These are phyloP conservation scores for Odontomyia ornata DNA, from an alignment of 2,888 invertebrate genomes.

Conservation along the genomic window DNA sequence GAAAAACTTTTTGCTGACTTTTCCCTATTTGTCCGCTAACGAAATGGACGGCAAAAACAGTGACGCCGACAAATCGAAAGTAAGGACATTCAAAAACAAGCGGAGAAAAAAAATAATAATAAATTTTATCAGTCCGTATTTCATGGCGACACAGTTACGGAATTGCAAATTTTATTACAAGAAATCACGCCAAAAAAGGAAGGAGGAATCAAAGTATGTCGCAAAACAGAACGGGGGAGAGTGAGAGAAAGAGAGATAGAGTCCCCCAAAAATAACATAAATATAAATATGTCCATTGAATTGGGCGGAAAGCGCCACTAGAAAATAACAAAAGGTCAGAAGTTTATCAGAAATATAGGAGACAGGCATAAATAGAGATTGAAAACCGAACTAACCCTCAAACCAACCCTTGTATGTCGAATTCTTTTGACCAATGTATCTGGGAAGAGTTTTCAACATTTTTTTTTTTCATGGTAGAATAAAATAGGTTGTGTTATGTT, in stretches of 20 bases:
- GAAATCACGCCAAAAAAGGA: slow-evolving; percentile 24
- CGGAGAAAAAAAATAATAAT: slow-evolving; percentile 2
- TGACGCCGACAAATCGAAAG: too few relatives aligned
- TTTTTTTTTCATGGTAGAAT: background rate
- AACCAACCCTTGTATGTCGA: background rate
- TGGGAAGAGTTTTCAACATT: slow-evolving; percentile 16
- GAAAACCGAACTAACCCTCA: background rate
- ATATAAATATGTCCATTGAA: background rate
- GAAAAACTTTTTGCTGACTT: background rate
- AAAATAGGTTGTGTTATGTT: slow-evolving; percentile 8
- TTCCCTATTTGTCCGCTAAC: background rate
- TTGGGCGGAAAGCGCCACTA: background rate
- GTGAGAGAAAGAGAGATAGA: too few relatives aligned
- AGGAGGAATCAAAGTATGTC: too few relatives aligned
- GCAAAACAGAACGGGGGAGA: too few relatives aligned
- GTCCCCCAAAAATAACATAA: background rate
- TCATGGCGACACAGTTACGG: slow-evolving; percentile 38
- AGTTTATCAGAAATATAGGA: background rate
- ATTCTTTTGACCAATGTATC: background rate
- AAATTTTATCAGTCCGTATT: slow-evolving; percentile 41
- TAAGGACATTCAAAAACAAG: background rate
- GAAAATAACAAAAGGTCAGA: background rate
- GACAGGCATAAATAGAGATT: background rate
- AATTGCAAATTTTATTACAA: slow-evolving; percentile 37
- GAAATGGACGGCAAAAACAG: too few relatives aligned